Evolutionary conservation across 2,113 vertebrate species (phyloP), one percentile per base, ranked within the genome.

Genomic region (Lycaon pictus): DNA sequence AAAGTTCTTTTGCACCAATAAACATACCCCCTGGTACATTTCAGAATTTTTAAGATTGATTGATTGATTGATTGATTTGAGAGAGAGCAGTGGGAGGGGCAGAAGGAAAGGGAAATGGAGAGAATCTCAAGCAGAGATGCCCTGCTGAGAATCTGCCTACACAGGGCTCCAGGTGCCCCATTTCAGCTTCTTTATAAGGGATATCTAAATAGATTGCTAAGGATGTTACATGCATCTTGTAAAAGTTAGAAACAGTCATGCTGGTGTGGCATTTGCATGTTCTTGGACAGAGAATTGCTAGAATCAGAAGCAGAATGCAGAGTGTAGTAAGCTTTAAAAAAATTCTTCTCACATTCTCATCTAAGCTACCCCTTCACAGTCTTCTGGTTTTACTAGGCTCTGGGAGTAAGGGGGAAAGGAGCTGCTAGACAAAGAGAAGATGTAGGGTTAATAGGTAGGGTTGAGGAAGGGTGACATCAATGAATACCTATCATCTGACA

Each of bases 21-120:
- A 98, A 98, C 98, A 98, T 96, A 98, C 98, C 99, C 99, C 99
- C 99, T 99, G 99, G 99, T 98, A 98, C 98, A 98, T 96, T 98
- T 98, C 98, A 97, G 98, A 17, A 29, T 76, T 16, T 20, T 76
- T 48, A 15, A 76, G 72, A 69, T 69, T n/a, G 43, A 43, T 43
- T 43, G 43, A 43, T 43, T 43, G 43, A 43, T 43, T 43, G 43
- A 43, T 43, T 43, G 43, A 43, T 43, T 43, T 43, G 43, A 43
- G 43, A 43, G 43, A 43, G 43, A 43, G 67, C 16, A 69, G 25
- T 13, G 13, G 25, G 13, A 51, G 25, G 43, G 9, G 15, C 74
- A 77, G 74, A 77, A 8, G 17, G 15, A 29, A 27, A 74, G 23
- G 37, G 72, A 48, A 67, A 20, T 23, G 15, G 13, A 29, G 7